These are phyloP conservation scores for Istiophorus platypterus DNA, from an alignment of 2,113 vertebrate species.

Conservation along the genomic window DNA sequence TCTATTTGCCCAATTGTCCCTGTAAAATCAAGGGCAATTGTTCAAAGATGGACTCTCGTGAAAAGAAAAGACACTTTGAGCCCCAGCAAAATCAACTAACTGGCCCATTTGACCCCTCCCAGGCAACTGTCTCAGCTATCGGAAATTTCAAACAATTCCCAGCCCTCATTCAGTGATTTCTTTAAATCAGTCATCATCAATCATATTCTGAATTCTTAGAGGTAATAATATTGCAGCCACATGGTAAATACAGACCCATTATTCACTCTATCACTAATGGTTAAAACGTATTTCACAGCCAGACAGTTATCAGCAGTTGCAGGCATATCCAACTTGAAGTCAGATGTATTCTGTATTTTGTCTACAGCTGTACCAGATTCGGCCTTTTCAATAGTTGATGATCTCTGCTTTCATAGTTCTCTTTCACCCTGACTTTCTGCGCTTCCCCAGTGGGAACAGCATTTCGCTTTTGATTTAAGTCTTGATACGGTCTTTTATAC, in stretches of 20 bases:
- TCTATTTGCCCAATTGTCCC: background rate
- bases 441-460: slow-evolving; percentile 69
- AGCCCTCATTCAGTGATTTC: background rate
- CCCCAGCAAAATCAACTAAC: background rate
- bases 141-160: background rate
- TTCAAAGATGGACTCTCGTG: too few species aligned
- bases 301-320: slow-evolving; percentile 71
- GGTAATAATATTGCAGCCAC: background rate
- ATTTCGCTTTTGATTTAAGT: slow-evolving; percentile 81
- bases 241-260: slow-evolving; percentile 15
- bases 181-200: background rate
- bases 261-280: slow-evolving; percentile 32
- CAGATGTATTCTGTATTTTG: slow-evolving; percentile 81
- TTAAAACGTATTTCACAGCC: slow-evolving; percentile 57
- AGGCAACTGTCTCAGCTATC: background rate
- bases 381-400: slow-evolving; percentile 83
- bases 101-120: background rate
- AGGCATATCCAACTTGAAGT: slow-evolving; percentile 75
- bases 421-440: slow-evolving; percentile 67
- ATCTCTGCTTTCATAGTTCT: slow-evolving; percentile 79
- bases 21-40: too few species aligned
- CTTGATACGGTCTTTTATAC: slow-evolving; percentile 73
- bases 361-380: slow-evolving; percentile 81
- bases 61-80: too few species aligned
- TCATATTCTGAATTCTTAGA: background rate